Evolutionary conservation across 2,113 vertebrate genomes (phyloP).

Genomic region (Trematomus loennbergii): DNA sequence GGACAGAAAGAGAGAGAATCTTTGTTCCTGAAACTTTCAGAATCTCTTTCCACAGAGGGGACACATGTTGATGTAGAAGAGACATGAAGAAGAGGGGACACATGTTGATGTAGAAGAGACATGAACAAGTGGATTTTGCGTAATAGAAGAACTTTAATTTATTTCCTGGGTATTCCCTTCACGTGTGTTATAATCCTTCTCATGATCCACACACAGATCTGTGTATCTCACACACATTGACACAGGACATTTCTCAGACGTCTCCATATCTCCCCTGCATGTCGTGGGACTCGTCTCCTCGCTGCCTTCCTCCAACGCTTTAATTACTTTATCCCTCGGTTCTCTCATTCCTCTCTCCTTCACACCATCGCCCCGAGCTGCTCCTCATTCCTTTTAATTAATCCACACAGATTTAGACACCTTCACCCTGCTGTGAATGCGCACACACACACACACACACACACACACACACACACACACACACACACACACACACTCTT

Average conservation of each 20-base stretch:
- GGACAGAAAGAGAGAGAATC: too few species aligned
- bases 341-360: constrained; percentile 72
- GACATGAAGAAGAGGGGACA: too few species aligned
- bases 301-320: constrained; percentile 51
- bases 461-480: constrained; percentile 26
- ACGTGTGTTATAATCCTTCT: constrained; percentile 6
- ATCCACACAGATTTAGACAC: constrained; percentile 80
- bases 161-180: neutral
- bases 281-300: constrained; percentile 54
- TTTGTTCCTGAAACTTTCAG: too few species aligned
- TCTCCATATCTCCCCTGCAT: constrained; percentile 58
- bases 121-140: too few species aligned
- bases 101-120: too few species aligned
- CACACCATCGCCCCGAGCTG: constrained; percentile 74
- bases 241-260: constrained; percentile 44
- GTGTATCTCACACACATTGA: constrained; percentile 20
- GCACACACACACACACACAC: constrained; percentile 21
- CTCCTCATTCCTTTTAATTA: constrained; percentile 81
- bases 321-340: constrained; percentile 78
- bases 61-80: too few species aligned
- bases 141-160: neutral
- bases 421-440: constrained; percentile 71
- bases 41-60: too few species aligned
- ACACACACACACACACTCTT: constrained; percentile 15
- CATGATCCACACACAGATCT: constrained; percentile 13